These are phyloP conservation scores for Trichechus manatus DNA, from an alignment of 2,113 vertebrate genomes.

Conservation along the genomic window DNA sequence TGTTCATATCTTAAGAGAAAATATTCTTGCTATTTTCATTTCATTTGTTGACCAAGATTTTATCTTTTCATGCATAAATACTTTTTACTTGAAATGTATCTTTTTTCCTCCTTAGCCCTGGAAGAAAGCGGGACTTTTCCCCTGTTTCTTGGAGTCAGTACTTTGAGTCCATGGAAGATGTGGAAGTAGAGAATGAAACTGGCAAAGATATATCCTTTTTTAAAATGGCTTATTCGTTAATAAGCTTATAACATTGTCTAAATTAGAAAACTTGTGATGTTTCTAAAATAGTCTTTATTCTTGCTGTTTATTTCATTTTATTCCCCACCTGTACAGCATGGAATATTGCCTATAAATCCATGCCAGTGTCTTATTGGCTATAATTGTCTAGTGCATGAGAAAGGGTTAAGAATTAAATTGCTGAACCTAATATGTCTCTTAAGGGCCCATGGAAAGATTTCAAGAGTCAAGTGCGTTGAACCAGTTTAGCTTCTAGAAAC, in stretches of 20 bases:
- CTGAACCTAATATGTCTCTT: constrained; percentile 40
- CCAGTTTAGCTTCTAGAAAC: constrained; percentile 21
- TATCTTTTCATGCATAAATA: constrained; percentile 50
- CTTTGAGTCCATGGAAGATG: constrained; percentile 98
- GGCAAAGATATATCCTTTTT: constrained; percentile 98
- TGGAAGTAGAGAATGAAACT: constrained; percentile 95
- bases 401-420: constrained; percentile 67
- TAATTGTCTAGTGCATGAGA: constrained; percentile 29
- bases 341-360: not conserved
- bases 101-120: constrained; percentile 90
- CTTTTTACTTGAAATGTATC: constrained; percentile 51
- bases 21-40: constrained; percentile 55
- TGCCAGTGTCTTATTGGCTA: not conserved
- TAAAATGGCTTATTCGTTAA: constrained; percentile 37
- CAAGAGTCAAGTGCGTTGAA: constrained; percentile 10
- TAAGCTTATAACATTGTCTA: not conserved
- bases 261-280: not conserved
- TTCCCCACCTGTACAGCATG: not conserved
- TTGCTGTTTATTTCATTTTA: constrained; percentile 49
- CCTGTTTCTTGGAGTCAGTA: constrained; percentile 97
- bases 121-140: constrained; percentile 95
- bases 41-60: constrained; percentile 67
- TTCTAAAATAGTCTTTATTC: constrained; percentile 46
- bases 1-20: constrained; percentile 34
- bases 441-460: not conserved